Evolutionary conservation across 2,888 invertebrate species (phyloP).

Genomic region (Perdita meconis): DNA sequence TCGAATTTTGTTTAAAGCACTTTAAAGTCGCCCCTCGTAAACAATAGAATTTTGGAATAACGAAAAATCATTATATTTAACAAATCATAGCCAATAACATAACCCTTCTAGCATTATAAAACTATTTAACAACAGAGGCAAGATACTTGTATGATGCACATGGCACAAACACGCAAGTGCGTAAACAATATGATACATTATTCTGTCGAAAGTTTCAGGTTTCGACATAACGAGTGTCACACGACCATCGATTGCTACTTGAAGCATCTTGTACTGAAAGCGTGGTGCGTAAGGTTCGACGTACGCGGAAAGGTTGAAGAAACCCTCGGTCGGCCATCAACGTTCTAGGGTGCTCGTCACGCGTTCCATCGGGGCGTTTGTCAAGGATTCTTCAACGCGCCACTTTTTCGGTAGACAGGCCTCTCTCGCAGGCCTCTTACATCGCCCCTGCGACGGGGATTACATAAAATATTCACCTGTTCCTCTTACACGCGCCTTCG

Average conservation of each 20-base stretch:
- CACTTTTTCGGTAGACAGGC: constrained; percentile 30
- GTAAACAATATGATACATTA: not conserved
- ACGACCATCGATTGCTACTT: constrained; percentile 49
- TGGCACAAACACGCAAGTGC: not conserved
- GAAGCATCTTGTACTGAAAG: constrained; percentile 38
- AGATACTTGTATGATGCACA: not conserved
- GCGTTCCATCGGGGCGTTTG: constrained; percentile 36
- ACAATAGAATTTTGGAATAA: too few species aligned
- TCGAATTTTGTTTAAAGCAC: too few species aligned
- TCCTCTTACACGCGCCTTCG: not conserved
- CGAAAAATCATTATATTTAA: too few species aligned
- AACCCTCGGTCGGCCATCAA: constrained; percentile 43
- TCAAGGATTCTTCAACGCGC: constrained; percentile 24
- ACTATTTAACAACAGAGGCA: not conserved
- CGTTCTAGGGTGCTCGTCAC: constrained; percentile 57
- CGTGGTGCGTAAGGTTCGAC: constrained; percentile 9
- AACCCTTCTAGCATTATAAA: too few species aligned
- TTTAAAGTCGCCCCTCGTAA: too few species aligned
- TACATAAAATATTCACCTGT: not conserved
- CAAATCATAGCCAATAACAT: too few species aligned
- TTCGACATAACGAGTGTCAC: not conserved
- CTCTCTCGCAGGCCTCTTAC: not conserved
- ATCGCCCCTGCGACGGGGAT: not conserved
- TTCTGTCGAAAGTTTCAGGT: not conserved
- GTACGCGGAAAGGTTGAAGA: constrained; percentile 43